Base-by-base conservation (phyloP, 35 echinoderm and acorn worm species). In the Amphiura filiformis region DNA sequence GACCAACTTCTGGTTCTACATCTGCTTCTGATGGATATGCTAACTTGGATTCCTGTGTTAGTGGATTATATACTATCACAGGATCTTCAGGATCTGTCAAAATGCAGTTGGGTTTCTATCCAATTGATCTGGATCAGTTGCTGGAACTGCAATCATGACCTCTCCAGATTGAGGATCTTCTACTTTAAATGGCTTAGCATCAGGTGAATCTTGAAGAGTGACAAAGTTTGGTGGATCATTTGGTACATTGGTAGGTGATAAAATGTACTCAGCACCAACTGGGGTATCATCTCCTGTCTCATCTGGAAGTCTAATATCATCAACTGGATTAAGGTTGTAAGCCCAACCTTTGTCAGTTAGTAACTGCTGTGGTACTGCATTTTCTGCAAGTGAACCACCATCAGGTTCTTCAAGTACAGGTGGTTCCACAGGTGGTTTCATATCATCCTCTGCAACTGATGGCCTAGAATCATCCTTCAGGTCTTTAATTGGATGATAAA, bases 91-190 rank as follows among this genome's bases (percentile, higher is more conserved):
- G 41, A 17, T 47, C 41, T 47, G 41, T 47, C 17, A 47, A 47
- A 47, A 17, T 47, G 41, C 41, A 47, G 41, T 47, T 47, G 41
- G 41, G 41, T 47, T 17, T 47, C 5, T 9, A 47, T 9, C 4
- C 41, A 47, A 17, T 47, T 47, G 41, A 70, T 70, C 61, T 13
- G 26, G 61, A 70, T 70, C 28, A 70, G 17, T 70, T 26, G 17
- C 15, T 26, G 76, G 90, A n/a, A 33, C 57, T 23, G 90, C 90
- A 87, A 84, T 28, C 26, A 92, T 80, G 3, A 47, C 78, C 52
- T 92, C 77, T 22, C 90, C 84, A 76, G 90, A 77, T 32, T 57
- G 70, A 56, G 89, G 89, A 65, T 92, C 84, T 41, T 56, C 36
- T 12, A 92, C 84, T 28, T 47, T 87, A 0, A 92, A 35, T 2